These are phyloP conservation scores for Melanotaenia nigrans DNA, from an alignment of 2,797 vertebrate genomes.

Conservation along the genomic window DNA sequence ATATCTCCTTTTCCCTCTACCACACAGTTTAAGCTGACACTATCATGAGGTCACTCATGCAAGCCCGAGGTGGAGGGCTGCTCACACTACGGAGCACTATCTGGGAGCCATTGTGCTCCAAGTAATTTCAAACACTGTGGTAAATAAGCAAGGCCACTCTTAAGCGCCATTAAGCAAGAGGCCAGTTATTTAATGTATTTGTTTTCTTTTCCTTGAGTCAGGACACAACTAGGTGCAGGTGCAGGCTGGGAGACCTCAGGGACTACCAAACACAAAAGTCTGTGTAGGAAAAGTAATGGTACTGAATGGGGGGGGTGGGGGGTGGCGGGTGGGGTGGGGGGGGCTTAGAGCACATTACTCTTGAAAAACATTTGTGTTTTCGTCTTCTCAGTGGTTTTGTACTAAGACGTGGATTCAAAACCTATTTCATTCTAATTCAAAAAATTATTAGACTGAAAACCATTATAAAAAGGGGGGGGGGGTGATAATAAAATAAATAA, in stretches of 20 bases:
- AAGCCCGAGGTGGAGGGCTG: conserved; percentile 14
- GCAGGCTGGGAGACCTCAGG: conserved; percentile 37
- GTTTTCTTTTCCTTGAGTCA: conserved; percentile 49
- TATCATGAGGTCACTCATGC: conserved; percentile 56
- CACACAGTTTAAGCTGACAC: conserved; percentile 57
- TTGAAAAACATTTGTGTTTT: conserved; percentile 22
- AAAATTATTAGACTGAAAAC: no score
- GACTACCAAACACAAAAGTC: conserved; percentile 52
- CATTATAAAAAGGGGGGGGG: no score
- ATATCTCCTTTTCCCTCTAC: conserved; percentile 21
- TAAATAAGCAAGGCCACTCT: conserved; percentile 50
- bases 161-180: conserved; percentile 61
- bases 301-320: conserved; percentile 12
- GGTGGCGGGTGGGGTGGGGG: conserved; percentile 1
- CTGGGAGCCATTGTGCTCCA: conserved; percentile 44
- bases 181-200: conserved; percentile 59
- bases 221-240: conserved; percentile 58
- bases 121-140: conserved; percentile 43
- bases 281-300: conserved; percentile 19
- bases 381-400: background rate
- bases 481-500: no score
- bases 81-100: conserved; percentile 20
- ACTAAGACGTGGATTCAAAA: no score
- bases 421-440: no score
- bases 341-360: conserved; percentile 24